Base-by-base conservation (phyloP, 2,888 invertebrate genomes). In the Arge pagana region DNA sequence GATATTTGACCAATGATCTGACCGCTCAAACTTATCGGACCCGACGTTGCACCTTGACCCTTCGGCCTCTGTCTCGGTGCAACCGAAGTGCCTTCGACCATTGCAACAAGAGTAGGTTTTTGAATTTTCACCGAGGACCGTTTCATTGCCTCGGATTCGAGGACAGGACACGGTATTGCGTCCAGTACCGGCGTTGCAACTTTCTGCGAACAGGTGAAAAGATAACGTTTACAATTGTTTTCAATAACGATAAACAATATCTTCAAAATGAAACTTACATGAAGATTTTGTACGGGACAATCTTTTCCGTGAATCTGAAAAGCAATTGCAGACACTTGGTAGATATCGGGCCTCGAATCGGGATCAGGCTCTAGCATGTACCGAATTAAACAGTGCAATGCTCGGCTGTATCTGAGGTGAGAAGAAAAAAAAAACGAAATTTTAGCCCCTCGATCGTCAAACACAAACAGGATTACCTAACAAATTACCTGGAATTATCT, bases 301-400 rank as follows among this genome's bases (percentile, higher is more conserved):
- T 88, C 86, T 73, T 84, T 86, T 55, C 87, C 86, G 51, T 81
- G 73, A 59, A 90, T 74, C 60, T 82, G 81, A 75, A 90, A 92
- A 51, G 90, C 88, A 60, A 89, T 79, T 66, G 81, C 81, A 60
- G 88, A 85, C 37, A 90, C 89, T 83, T 92, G 91, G 78, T 84
- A 93, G 66, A 95, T 92, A 77, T 94, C 93, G 8, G 94, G 95
- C 64, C 95, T 79, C 59, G 83, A 82, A 50, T 89, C 88, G 37
- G 88, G 84, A 77, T 94, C 90, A 37, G 89, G 86, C 70, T 93
- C 90, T 57, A 95, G 81, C 87, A 94, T 89, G 68, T 86, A 93
- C 62, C 84, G 68, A 53, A 76, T 74, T 53, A 76, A 56, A 57
- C 71, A 72, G 53, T 76, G 74, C 24, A 76, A 62, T 18, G 59